A percentile compares a stretch with the other conserved stretches of the same genome.
Evolutionary conservation across 2,113 vertebrate genomes (phyloP).

Genomic region (Rana temporaria): DNA sequence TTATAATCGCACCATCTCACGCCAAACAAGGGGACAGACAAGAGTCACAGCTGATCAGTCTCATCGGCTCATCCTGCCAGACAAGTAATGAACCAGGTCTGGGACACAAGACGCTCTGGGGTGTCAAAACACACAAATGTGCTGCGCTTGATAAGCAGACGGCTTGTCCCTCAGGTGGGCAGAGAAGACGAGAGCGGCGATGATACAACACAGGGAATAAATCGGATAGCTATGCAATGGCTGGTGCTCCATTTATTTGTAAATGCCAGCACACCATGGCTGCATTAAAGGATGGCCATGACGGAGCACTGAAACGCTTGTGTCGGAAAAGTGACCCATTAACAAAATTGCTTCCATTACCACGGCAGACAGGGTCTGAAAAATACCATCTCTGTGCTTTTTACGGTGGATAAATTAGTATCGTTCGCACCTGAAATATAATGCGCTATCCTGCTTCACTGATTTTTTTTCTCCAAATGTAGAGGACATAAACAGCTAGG

Average conservation of each 20-base stretch:
- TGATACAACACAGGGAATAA: background rate
- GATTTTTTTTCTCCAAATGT: background rate
- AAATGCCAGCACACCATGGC: background rate
- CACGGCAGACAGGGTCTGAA: no score
- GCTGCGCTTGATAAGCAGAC: background rate
- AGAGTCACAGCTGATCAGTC: background rate
- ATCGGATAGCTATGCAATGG: background rate
- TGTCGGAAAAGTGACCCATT: conserved; percentile 6
- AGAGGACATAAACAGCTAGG: background rate
- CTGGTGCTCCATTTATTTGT: background rate
- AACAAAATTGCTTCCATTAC: conserved; percentile 34
- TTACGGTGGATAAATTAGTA: background rate
- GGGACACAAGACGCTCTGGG: background rate
- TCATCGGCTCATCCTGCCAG: background rate
- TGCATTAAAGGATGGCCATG: background rate
- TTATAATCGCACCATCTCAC: conserved; percentile 3
- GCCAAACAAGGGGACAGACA: background rate
- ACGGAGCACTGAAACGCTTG: background rate
- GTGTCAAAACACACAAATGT: background rate
- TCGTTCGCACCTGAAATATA: background rate
- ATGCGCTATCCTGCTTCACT: background rate
- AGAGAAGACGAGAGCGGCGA: background rate
- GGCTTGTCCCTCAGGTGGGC: background rate
- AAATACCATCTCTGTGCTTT: background rate
- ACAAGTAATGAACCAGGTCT: background rate